These are phyloP conservation scores for Metridium senile DNA, from an alignment of 92 coral and sea anemone species.

Conservation along the genomic window DNA sequence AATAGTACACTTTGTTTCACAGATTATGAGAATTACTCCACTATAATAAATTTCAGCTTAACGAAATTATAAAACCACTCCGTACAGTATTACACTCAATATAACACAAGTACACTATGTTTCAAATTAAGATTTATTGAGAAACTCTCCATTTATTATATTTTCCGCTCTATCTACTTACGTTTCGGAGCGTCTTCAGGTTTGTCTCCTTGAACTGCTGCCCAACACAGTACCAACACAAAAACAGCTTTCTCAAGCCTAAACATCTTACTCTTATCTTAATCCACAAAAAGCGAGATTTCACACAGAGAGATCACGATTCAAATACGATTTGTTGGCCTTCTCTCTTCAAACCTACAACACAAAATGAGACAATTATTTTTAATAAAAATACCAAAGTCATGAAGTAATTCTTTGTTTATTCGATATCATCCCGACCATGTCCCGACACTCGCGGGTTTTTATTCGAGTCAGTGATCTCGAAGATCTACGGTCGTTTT, in stretches of 20 bases:
- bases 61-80: no score
- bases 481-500: background rate
- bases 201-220: slow-evolving; percentile 9
- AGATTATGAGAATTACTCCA: no score
- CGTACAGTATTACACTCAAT: no score
- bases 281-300: background rate
- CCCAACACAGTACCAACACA: slow-evolving; percentile 8
- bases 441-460: background rate
- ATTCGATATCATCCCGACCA: background rate
- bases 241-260: background rate
- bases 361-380: background rate
- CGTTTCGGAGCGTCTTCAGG: slow-evolving; percentile 25
- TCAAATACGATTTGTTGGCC: no score
- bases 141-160: no score
- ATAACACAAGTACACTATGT: no score
- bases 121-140: no score
- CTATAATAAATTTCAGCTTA: no score
- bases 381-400: background rate
- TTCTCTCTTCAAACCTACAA: background rate
- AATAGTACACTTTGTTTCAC: no score
- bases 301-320: background rate
- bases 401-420: slow-evolving; percentile 17
- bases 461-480: slow-evolving; percentile 7
- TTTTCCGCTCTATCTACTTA: no score
- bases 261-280: background rate